Evolutionary conservation across 35 echinoderm and acorn worm species (phyloP), one percentile per base, ranked within the genome.

Genomic region (Ptychodera flava): DNA sequence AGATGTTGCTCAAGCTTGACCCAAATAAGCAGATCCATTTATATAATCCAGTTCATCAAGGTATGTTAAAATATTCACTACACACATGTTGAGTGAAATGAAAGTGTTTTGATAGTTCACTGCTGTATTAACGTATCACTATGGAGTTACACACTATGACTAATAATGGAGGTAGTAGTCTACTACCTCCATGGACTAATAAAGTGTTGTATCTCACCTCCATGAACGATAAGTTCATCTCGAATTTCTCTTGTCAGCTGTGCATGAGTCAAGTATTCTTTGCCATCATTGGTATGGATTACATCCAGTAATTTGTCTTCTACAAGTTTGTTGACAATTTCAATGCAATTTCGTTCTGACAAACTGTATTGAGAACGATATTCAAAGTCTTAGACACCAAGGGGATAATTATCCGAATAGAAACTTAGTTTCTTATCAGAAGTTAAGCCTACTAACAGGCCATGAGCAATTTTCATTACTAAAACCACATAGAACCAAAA

Each of bases 341-440:
- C 95, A 78, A 98, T 90, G 38, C 95, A 98, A 83, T 98, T 98
- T 84, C 95, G 89, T 83, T 98, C 95, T 29, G 95, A 98, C 75
- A 98, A 89, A 79, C 95, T 98, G 83, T 28, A 82, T 31, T 30
- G 34, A 89, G n/a, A n/a, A 82, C 80, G 31, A 85, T 15, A 87
- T 0, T 36, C 89, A 27, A 36, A 80, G 28, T 6, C 34, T 77
- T n/a, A n/a, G n/a, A n/a, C n/a, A n/a, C n/a, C n/a, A n/a, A n/a
- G n/a, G n/a, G n/a, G n/a, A n/a, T n/a, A n/a, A n/a, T n/a, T n/a
- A n/a, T n/a, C n/a, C n/a, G n/a, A n/a, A n/a, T n/a, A n/a, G n/a
- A n/a, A n/a, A n/a, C n/a, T n/a, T n/a, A n/a, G n/a, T n/a, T n/a
- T n/a, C n/a, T n/a, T n/a, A n/a, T n/a, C n/a, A n/a, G n/a, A n/a